Evolutionary conservation across 1,140 invertebrate genomes (phyloP).

Genomic region (Pinna nobilis): DNA sequence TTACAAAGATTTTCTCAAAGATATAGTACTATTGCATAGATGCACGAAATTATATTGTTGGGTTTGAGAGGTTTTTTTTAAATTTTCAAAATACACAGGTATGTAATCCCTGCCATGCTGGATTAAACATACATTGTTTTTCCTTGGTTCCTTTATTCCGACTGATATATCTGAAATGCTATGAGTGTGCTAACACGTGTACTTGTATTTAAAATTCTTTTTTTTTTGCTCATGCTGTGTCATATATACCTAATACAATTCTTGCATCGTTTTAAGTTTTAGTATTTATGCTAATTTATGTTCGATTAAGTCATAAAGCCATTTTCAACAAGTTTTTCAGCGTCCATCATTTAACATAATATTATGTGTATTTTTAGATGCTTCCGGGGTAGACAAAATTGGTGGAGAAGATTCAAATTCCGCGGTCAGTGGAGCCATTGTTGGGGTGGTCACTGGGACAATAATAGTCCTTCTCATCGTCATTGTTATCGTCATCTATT

Average conservation of each 20-base stretch:
- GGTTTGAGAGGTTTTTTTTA: too few species aligned
- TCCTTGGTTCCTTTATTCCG: too few species aligned
- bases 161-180: too few species aligned
- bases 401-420: background rate
- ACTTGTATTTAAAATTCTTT: too few species aligned
- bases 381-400: background rate
- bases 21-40: too few species aligned
- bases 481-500: conserved; percentile 23
- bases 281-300: background rate
- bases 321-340: background rate
- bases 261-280: background rate
- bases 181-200: too few species aligned
- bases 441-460: background rate
- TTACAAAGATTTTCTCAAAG: too few species aligned
- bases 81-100: too few species aligned
- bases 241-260: background rate
- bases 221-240: too few species aligned
- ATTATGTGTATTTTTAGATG: conserved; percentile 51
- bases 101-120: too few species aligned
- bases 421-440: background rate
- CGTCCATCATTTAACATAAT: conserved; percentile 11
- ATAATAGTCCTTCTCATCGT: conserved; percentile 1
- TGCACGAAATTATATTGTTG: too few species aligned
- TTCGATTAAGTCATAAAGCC: background rate
- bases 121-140: too few species aligned